Conservation (phyloP, 2,888 invertebrate species). For the Dryococelus australis region DNA sequence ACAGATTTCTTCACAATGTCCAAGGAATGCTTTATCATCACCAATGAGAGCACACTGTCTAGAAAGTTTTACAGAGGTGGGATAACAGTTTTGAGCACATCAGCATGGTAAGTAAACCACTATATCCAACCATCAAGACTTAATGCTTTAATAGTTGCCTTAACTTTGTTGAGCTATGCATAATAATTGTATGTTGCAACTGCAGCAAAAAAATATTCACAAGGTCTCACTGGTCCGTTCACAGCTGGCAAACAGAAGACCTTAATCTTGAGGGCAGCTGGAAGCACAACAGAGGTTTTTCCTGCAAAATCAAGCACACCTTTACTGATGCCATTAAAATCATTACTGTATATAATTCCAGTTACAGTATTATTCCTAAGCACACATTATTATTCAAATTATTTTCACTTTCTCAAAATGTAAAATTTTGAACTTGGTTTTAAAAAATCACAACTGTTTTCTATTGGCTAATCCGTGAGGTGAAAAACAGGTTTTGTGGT, state of each 20-base stretch:
- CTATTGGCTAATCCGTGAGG: no score
- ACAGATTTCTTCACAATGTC: slow-evolving; percentile 20
- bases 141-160: slow-evolving; percentile 16
- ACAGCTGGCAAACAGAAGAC: not conserved
- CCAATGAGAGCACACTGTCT: not conserved
- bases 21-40: slow-evolving; percentile 31
- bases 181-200: slow-evolving; percentile 7
- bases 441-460: no score
- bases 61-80: slow-evolving; percentile 13
- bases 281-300: not conserved
- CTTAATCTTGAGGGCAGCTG: not conserved
- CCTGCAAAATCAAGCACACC: not conserved
- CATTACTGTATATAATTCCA: no score
- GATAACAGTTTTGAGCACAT: slow-evolving; percentile 11
- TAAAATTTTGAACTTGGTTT: no score
- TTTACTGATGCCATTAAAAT: no score
- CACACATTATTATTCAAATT: no score
- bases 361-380: no score
- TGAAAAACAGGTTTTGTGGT: not conserved
- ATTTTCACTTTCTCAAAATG: no score
- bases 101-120: slow-evolving; percentile 27
- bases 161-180: slow-evolving; percentile 30
- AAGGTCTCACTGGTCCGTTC: slow-evolving; percentile 4
- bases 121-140: slow-evolving; percentile 21
- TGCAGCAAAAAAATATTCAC: slow-evolving; percentile 18